A percentile compares a stretch with the other conserved stretches of the same genome.
These are phyloP conservation scores for Perccottus glenii DNA, from an alignment of 2,113 vertebrate genomes.

Conservation along the genomic window DNA sequence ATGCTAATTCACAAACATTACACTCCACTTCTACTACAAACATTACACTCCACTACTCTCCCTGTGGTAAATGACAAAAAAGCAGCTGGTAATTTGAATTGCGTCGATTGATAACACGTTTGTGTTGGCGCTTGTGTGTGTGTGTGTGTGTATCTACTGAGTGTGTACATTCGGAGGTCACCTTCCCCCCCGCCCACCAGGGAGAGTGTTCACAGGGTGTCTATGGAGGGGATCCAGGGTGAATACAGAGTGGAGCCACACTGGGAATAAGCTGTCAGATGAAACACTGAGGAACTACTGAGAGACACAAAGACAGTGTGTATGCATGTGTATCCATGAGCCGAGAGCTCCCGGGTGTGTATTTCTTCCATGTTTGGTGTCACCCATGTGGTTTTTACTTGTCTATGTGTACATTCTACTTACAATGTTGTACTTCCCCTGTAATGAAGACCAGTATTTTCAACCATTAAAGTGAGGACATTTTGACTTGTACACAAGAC, in stretches of 20 bases:
- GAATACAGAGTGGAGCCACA: slow-evolving; percentile 78
- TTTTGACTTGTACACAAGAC: too few relatives aligned
- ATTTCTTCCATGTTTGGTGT: slow-evolving; percentile 26
- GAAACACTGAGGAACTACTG: slow-evolving; percentile 77
- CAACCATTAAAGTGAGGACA: too few relatives aligned
- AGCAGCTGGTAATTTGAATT: slow-evolving; percentile 13
- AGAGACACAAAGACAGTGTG: slow-evolving; percentile 64
- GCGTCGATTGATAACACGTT: slow-evolving; percentile 26
- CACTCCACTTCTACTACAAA: slow-evolving; percentile 4
- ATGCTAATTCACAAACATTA: slow-evolving; percentile 26
- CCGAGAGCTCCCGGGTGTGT: neutral
- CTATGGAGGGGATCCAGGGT: slow-evolving; percentile 76
- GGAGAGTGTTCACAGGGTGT: slow-evolving; percentile 79
- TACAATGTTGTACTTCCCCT: neutral
- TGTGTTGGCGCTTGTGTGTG: neutral
- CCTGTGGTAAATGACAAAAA: slow-evolving; percentile 6
- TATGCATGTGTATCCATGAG: slow-evolving; percentile 6
- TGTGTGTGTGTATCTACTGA: slow-evolving; percentile 38
- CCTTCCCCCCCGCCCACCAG: slow-evolving; percentile 67
- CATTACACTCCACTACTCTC: neutral
- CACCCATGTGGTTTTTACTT: slow-evolving; percentile 15
- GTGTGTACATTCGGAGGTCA: slow-evolving; percentile 72
- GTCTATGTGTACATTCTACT: slow-evolving; percentile 22
- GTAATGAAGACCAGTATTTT: too few relatives aligned
- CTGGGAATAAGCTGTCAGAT: slow-evolving; percentile 82